phyloP scores from a whole-genome alignment of 2,113 vertebrate species.

The Crotophaga sulcirostris region DNA sequence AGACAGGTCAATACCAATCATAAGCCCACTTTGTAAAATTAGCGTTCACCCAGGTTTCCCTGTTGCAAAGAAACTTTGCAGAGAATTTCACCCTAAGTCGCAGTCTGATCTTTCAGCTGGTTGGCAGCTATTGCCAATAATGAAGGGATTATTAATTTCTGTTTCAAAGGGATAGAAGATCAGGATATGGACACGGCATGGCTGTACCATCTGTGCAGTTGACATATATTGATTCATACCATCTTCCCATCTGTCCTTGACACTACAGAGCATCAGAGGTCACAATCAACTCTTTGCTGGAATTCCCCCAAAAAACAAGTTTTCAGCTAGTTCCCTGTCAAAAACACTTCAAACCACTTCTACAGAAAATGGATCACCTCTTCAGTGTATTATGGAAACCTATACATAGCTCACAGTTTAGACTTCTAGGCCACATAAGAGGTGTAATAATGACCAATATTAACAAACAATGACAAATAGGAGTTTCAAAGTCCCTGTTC shows the following conservation, averaged over 20 bases:
- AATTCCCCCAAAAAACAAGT: constrained; percentile 69
- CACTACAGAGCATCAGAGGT: constrained; percentile 73
- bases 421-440: neutral
- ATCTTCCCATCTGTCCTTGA: constrained; percentile 84
- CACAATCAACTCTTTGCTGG: constrained; percentile 74
- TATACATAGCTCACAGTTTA: neutral
- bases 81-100: constrained; percentile 36
- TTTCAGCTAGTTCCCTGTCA: constrained; percentile 49
- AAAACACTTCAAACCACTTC: constrained; percentile 1
- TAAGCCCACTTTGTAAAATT: neutral
- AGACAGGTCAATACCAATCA: neutral
- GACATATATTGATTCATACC: constrained; percentile 82
- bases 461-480: neutral
- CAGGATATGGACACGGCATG: constrained; percentile 77
- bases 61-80: constrained; percentile 12
- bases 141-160: constrained; percentile 81
- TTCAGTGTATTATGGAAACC: neutral
- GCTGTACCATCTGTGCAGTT: constrained; percentile 80
- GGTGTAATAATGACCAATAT: neutral
- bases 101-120: constrained; percentile 67
- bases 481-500: neutral
- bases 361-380: constrained; percentile 48
- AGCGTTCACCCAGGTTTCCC: neutral
- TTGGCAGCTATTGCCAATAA: constrained; percentile 76
- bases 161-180: constrained; percentile 75